Percentiles rank a stretch among this genome's conserved stretches.
Conservation (phyloP, 2,113 vertebrate genomes). For the Oenanthe melanoleuca region DNA sequence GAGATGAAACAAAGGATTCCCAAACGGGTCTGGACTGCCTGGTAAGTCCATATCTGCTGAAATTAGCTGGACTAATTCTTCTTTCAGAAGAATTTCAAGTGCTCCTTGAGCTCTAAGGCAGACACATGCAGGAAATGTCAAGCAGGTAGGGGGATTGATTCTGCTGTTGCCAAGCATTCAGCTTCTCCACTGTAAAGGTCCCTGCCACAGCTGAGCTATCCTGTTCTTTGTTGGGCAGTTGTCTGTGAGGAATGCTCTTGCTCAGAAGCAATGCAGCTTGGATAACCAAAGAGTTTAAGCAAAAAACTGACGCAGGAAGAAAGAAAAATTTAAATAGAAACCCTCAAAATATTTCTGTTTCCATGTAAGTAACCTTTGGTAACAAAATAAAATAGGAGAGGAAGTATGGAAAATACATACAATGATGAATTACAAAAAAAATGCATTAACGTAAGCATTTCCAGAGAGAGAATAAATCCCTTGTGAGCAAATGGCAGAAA, state of each 20-base stretch:
- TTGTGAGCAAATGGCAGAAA: not conserved
- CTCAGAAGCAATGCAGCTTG: not conserved
- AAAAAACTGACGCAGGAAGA: not conserved
- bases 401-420: constrained; percentile 40
- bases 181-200: not conserved
- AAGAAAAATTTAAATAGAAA: constrained; percentile 33
- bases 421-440: constrained; percentile 25
- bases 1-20: not conserved
- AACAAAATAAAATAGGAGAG: constrained; percentile 49
- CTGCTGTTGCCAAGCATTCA: not conserved
- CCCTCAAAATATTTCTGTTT: constrained; percentile 55
- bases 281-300: not conserved
- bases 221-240: not conserved
- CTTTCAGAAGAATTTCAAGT: not conserved
- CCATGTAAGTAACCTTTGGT: constrained; percentile 22
- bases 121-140: not conserved
- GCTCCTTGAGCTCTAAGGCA: not conserved
- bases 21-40: not conserved
- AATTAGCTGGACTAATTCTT: not conserved
- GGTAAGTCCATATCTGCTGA: not conserved
- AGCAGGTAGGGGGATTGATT: not conserved
- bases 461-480: not conserved
- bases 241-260: not conserved
- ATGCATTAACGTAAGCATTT: not conserved
- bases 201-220: not conserved